A percentile compares a stretch with the other conserved stretches of the same genome.
These are phyloP conservation scores for Dolichotis patagonum DNA, from an alignment of 2,113 vertebrate genomes.

Conservation along the genomic window DNA sequence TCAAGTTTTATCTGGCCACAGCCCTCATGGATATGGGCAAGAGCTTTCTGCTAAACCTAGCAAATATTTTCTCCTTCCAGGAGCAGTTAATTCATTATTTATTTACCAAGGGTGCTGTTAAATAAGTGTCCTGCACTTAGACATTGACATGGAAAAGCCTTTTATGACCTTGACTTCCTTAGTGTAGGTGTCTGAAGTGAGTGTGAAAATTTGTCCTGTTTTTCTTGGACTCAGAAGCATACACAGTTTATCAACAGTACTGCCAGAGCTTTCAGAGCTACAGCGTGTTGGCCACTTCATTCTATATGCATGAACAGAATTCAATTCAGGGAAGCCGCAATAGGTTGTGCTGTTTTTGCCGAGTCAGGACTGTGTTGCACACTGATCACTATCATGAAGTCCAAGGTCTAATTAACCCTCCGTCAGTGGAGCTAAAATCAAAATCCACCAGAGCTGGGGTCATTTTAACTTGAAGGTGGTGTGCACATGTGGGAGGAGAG, in stretches of 20 bases:
- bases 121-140: not conserved
- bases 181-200: not conserved
- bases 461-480: not conserved
- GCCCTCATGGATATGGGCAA: not conserved
- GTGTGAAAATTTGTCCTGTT: not conserved
- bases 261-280: not conserved
- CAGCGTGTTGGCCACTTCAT: not conserved
- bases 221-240: not conserved
- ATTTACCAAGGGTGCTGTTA: not conserved
- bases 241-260: not conserved
- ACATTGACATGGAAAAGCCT: not conserved
- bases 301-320: not conserved
- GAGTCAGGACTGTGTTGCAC: not conserved
- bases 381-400: conserved; percentile 8
- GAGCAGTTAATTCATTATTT: not conserved
- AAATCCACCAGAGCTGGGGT: not conserved
- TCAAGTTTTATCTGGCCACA: not conserved
- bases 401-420: conserved; percentile 57
- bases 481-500: conserved; percentile 1
- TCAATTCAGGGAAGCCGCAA: not conserved
- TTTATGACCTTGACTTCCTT: not conserved
- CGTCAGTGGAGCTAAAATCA: conserved; percentile 41
- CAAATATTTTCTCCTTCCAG: not conserved
- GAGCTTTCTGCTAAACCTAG: not conserved
- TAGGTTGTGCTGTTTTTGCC: conserved; percentile 14